Evolutionary conservation across 2,888 invertebrate genomes (phyloP), one percentile per base, ranked within the genome.

Genomic region (Melieria crassipennis): DNA sequence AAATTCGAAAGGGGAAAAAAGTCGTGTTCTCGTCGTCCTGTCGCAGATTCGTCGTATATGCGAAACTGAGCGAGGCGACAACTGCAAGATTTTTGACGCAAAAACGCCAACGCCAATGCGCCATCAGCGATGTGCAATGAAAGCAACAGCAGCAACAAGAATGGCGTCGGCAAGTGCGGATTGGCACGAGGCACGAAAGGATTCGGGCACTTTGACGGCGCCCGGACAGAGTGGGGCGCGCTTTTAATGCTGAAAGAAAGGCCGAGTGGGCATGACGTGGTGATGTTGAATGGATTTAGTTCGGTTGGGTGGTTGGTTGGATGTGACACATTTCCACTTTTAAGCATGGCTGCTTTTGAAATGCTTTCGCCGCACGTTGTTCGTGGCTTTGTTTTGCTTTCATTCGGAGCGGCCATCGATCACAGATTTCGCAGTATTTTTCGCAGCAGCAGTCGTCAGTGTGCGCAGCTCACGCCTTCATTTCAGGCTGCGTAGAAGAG

Each of bases 281-380:
- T 30, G 30, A 30, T 30, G 30, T 30, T 30, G 30, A 30, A 30
- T 30, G 30, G 30, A 30, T 30, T 30, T 30, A 30, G 30, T 30
- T 30, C 30, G 30, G 30, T 30, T 48, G 61, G 13, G 42, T 61
- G 4, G 61, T 43, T 61, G 4, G 61, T 43, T 57, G 52, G 46
- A 74, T 82, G 80, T 81, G 84, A 84, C 84, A 84, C 80, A 83
- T 83, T 84, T 84, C 78, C 81, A 82, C 81, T 83, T 82, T 83
- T 81, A 81, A 84, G 81, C 79, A 79, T 78, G 77, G 81, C 80
- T 82, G 81, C 82, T 79, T 80, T 82, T 82, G 81, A 79, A 81
- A 82, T 79, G 79, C 78, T 79, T 82, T 77, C 78, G 77, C 78
- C 80, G 77, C 79, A 57, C 61, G 13, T 56, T 70, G 47, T 70